phyloP scores from a whole-genome alignment of 2,888 invertebrate species.

The Plutella xylostella region DNA sequence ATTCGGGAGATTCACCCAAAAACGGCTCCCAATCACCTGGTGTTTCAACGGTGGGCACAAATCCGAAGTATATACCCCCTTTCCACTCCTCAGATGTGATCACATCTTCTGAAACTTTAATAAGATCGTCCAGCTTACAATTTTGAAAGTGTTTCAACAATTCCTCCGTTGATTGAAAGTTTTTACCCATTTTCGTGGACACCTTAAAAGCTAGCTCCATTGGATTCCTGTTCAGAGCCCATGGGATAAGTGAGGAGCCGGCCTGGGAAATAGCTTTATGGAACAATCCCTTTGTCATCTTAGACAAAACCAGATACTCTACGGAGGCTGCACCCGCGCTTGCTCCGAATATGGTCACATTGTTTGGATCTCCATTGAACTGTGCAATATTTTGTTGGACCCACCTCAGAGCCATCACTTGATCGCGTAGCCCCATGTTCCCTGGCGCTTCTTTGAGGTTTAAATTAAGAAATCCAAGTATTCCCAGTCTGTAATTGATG shows the following conservation, averaged over 20 bases:
- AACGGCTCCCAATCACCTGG: conserved; percentile 54
- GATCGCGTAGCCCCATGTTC: conserved; percentile 64
- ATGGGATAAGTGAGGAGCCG: conserved; percentile 58
- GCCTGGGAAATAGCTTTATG: conserved; percentile 67
- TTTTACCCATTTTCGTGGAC: conserved; percentile 30
- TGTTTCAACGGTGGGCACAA: conserved; percentile 54
- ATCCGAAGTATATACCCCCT: conserved; percentile 58
- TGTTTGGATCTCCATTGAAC: conserved; percentile 59
- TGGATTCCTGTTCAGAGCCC: conserved; percentile 47
- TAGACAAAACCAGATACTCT: conserved; percentile 52
- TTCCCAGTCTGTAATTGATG: conserved; percentile 55
- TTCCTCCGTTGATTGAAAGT: conserved; percentile 26
- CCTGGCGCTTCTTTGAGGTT: conserved; percentile 53
- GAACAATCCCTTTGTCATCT: conserved; percentile 57
- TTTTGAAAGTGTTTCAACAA: conserved; percentile 38
- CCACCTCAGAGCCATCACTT: conserved; percentile 65
- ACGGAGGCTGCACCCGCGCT: conserved; percentile 65
- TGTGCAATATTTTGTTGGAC: conserved; percentile 52
- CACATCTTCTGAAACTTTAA: conserved; percentile 33
- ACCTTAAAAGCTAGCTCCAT: conserved; percentile 38
- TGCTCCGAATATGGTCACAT: conserved; percentile 63
- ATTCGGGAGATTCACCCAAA: conserved; percentile 44
- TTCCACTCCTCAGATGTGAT: conserved; percentile 26
- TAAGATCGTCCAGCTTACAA: conserved; percentile 37
- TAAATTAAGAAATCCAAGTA: conserved; percentile 51